A percentile compares a stretch with the other conserved stretches of the same genome.
Conservation (phyloP, 2,888 invertebrate species). For the Cordylochernes scorpioides region DNA sequence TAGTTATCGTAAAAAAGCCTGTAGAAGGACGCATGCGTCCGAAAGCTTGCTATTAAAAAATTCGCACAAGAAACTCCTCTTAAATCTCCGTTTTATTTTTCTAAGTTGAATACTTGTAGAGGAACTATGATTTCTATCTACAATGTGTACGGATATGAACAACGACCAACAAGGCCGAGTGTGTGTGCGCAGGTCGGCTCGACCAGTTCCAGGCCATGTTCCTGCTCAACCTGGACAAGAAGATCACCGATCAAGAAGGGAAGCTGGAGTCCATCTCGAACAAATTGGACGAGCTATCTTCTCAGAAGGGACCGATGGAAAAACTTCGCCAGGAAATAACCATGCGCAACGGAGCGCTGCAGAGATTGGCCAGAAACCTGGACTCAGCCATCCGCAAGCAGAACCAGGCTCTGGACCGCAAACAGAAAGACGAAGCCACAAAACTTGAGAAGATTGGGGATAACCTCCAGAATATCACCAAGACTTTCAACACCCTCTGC, state of each 20-base stretch:
- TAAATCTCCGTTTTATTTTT: no score
- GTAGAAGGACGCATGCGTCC: no score
- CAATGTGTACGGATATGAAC: no score
- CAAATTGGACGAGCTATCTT: conserved; percentile 8
- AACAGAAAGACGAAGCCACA: conserved; percentile 5
- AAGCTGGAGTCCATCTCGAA: conserved; percentile 2
- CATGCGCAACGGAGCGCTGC: conserved; percentile 5
- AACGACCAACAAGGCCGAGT: no score
- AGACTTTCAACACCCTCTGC: conserved; percentile 7
- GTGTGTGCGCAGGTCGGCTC: conserved; percentile 23
- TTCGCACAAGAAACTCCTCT: no score
- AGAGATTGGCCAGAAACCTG: conserved; percentile 7
- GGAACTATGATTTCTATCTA: no score
- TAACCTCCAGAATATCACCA: conserved; percentile 8
- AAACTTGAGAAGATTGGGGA: conserved; percentile 8
- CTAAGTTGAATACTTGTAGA: no score
- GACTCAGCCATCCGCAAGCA: conserved; percentile 6
- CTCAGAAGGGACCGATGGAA: conserved; percentile 6
- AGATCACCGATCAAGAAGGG: conserved; percentile 21
- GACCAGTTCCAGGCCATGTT: conserved; percentile 24
- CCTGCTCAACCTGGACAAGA: conserved; percentile 24
- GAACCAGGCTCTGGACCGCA: conserved; percentile 3
- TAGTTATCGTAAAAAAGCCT: no score
- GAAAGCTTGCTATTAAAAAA: no score
- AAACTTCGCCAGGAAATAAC: conserved; percentile 8